phyloP scores from a whole-genome alignment of 2,113 vertebrate species.

The Gymnobelideus leadbeateri region DNA sequence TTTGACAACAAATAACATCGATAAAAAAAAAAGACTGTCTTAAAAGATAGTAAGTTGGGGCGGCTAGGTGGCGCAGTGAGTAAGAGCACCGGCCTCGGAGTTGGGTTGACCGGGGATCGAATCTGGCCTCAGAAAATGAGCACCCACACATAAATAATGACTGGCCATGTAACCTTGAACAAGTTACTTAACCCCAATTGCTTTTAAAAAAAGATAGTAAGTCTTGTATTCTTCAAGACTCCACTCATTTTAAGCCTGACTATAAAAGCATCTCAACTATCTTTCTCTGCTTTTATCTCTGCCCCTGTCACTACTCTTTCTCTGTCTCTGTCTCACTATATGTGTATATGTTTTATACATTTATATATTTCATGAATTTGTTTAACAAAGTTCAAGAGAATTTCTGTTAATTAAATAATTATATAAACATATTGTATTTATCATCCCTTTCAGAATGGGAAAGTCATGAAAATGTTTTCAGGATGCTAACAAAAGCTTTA shows the following conservation, averaged over 20 bases:
- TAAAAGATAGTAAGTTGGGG: no score
- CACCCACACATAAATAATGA: no score
- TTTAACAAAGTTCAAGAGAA: neutral
- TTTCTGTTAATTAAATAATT: neutral
- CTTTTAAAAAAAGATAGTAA: no score
- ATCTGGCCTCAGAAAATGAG: no score
- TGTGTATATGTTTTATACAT: neutral
- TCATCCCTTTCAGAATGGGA: conserved; percentile 40
- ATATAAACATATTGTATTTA: neutral
- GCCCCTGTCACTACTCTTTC: neutral
- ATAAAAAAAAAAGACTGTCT: neutral
- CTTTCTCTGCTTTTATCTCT: neutral
- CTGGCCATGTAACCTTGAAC: no score
- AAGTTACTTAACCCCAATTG: no score
- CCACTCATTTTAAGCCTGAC: neutral
- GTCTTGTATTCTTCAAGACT: neutral
- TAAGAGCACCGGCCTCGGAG: no score
- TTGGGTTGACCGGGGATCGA: no score
- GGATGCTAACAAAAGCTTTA: conserved; percentile 64
- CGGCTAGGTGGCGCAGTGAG: no score
- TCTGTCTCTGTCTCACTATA: neutral
- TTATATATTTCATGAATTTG: neutral
- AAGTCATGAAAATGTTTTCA: conserved; percentile 57
- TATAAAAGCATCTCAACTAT: neutral
- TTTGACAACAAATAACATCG: neutral